Evolutionary conservation across 2,888 invertebrate genomes (phyloP), one percentile per base, ranked within the genome.

Genomic region (Drosophila recens): DNA sequence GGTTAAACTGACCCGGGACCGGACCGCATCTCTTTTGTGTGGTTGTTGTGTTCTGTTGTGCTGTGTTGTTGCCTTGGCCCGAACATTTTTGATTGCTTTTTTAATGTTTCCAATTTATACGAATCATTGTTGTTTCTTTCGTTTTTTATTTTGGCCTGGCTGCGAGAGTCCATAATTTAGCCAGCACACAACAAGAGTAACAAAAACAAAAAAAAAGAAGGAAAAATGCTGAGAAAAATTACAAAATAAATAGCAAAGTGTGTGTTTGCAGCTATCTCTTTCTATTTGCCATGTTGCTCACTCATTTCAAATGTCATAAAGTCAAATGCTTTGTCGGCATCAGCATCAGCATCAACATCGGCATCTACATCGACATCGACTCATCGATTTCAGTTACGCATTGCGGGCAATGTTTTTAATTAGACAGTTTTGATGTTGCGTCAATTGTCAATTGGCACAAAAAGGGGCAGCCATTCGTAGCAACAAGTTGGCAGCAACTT

Each of bases 341-440:
- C 30, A 8, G 89, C 87, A 72, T 71, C 30, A 8, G 1, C 30
- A 27, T 65, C 64, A 8, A 6, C 27, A 27, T 65, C 64, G 75
- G 65, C 27, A 36, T 51, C 27, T 27, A 27, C 27, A 27, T 51
- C 20, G 51, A 11, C 51, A 36, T 20, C 56, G 45, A 45, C 59
- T 63, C 79, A 79, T 77, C 77, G 87, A 82, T 82, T 81, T 87
- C 84, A 67, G 87, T 77, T 84, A 87, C 87, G 82, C 82, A 87
- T 82, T 87, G 87, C 82, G 85, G 68, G 80, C 88, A 79, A 84
- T 79, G 84, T 87, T 86, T 86, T 86, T 86, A 86, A 86, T 86
- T 89, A 86, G 86, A 86, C 86, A 86, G 87, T 82, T 86, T 84
- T 80, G 89, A 89, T 87, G 89, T 87, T 84, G 87, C 89, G 85